Evolutionary conservation across 1,140 invertebrate species (phyloP).

Genomic region (Ectropis grisescens): DNA sequence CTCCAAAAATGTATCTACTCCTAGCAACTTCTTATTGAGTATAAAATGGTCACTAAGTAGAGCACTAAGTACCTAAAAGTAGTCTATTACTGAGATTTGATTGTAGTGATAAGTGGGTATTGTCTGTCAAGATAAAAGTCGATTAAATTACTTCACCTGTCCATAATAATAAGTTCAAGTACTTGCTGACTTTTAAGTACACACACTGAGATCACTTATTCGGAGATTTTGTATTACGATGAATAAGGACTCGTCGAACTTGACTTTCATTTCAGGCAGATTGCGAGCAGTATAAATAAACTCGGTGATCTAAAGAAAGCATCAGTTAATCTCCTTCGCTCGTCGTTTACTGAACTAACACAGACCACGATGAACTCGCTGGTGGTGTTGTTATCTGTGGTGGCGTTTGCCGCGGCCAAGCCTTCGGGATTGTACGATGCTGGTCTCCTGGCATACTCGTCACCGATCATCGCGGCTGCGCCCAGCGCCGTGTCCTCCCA

Average conservation of each 20-base stretch:
- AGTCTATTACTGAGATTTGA: too few relatives aligned
- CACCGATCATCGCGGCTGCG: slow-evolving; percentile 16
- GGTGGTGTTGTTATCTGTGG: slow-evolving; percentile 71
- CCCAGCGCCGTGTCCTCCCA: slow-evolving; percentile 27
- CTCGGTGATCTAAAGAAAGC: slow-evolving; percentile 35
- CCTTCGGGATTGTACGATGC: slow-evolving; percentile 40
- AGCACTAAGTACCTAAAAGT: too few relatives aligned
- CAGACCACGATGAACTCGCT: slow-evolving; percentile 67
- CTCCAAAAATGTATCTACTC: too few relatives aligned
- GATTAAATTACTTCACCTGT: too few relatives aligned
- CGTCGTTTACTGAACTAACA: slow-evolving; percentile 50
- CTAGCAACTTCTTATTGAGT: too few relatives aligned
- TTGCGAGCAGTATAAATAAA: slow-evolving; percentile 46
- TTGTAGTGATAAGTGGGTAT: too few relatives aligned
- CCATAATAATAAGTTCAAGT: too few relatives aligned
- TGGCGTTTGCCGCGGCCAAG: slow-evolving; percentile 57
- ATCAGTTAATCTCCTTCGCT: slow-evolving; percentile 40
- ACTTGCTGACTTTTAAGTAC: too few relatives aligned
- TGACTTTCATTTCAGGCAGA: slow-evolving; percentile 46
- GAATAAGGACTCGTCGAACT: slow-evolving; percentile 32
- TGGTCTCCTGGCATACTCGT: slow-evolving; percentile 7
- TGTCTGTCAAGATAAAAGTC: too few relatives aligned
- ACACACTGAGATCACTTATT: too few relatives aligned
- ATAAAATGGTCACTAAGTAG: too few relatives aligned
- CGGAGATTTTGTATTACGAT: slow-evolving; percentile 7